Conservation (phyloP, 2,113 vertebrate genomes). For the Apteryx owenii region DNA sequence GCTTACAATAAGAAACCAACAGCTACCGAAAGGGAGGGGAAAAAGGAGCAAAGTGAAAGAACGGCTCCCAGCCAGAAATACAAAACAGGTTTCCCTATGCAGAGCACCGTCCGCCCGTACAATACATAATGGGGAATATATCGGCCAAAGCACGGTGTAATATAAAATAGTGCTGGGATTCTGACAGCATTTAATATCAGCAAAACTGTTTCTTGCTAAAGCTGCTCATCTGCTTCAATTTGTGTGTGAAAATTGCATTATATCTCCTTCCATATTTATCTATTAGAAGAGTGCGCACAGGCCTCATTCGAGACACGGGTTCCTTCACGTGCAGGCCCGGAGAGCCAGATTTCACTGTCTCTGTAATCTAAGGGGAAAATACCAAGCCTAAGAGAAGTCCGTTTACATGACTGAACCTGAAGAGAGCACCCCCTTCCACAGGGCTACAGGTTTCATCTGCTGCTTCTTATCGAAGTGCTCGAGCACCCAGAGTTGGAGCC, state of each 20-base stretch:
- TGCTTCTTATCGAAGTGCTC: background rate
- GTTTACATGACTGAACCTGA: background rate
- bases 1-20: background rate
- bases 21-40: background rate
- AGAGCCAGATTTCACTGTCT: background rate
- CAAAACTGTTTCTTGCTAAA: background rate
- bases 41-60: background rate
- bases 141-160: no score
- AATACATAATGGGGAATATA: rapidly evolving
- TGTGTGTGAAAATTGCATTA: background rate
- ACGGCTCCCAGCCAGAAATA: background rate
- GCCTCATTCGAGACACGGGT: rapidly evolving
- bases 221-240: background rate
- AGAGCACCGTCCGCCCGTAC: rapidly evolving
- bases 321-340: background rate
- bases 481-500: background rate
- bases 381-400: background rate
- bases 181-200: background rate
- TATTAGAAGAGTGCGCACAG: rapidly evolving
- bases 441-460: background rate
- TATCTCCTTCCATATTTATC: background rate
- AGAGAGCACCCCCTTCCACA: background rate
- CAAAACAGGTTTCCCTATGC: background rate
- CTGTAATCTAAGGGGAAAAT: background rate
- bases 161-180: background rate